Evolutionary conservation across 2,113 vertebrate genomes (phyloP).

Genomic region (Pelecanus crispus): DNA sequence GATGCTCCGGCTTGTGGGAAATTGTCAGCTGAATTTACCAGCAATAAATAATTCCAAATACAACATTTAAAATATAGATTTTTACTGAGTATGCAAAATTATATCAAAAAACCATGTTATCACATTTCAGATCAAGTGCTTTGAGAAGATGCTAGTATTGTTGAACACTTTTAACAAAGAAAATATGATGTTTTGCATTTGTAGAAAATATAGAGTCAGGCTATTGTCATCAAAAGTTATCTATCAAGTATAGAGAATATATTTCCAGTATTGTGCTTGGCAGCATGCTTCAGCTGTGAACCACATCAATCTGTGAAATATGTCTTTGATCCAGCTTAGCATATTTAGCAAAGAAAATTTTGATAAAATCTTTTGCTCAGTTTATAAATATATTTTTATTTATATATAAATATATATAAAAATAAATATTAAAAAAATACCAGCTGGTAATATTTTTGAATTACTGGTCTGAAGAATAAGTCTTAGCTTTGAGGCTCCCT

Average conservation of each 20-base stretch:
- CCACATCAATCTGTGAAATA: neutral
- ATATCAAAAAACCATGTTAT: neutral
- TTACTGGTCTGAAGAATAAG: neutral
- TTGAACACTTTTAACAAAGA: neutral
- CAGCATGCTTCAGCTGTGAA: neutral
- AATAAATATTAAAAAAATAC: too few relatives aligned
- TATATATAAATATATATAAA: too few relatives aligned
- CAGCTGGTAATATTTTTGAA: neutral
- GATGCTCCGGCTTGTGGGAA: neutral
- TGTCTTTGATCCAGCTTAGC: neutral
- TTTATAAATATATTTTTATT: too few relatives aligned
- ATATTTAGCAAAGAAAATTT: neutral
- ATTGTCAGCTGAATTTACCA: neutral
- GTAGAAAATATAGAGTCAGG: neutral
- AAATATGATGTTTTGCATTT: neutral
- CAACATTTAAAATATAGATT: neutral
- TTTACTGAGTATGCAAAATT: neutral
- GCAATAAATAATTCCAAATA: neutral
- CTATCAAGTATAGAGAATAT: neutral
- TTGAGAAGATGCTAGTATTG: neutral
- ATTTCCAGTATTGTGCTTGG: neutral
- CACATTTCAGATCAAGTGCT: neutral
- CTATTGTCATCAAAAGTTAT: neutral
- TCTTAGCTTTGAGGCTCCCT: neutral
- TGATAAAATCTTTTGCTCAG: neutral